Percentiles rank a stretch among this genome's conserved stretches.
Conservation (phyloP, 2,888 invertebrate species). For the Plebejus melissa region DNA sequence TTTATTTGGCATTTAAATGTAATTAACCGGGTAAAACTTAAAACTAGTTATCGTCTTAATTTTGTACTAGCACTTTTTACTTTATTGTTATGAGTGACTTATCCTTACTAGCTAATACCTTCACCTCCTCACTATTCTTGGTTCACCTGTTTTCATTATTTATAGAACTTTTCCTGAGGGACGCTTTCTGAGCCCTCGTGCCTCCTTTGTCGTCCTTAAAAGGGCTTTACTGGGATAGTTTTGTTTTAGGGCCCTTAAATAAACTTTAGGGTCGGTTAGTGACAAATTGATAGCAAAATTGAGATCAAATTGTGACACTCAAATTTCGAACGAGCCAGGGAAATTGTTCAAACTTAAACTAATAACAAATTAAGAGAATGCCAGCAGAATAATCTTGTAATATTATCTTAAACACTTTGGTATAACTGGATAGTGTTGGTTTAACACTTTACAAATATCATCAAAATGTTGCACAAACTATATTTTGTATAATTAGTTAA, state of each 20-base stretch:
- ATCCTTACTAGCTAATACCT: not conserved
- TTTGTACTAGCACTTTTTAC: too few species aligned
- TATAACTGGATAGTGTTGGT: too few species aligned
- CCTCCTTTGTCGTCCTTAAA: constrained; percentile 26
- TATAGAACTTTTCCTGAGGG: constrained; percentile 13
- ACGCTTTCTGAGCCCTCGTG: constrained; percentile 8
- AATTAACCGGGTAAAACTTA: too few species aligned
- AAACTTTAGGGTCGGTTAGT: constrained; percentile 26
- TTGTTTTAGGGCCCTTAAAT: constrained; percentile 25
- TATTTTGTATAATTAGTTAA: too few species aligned
- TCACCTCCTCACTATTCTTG: not conserved
- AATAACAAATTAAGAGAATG: not conserved
- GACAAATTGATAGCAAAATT: constrained; percentile 28
- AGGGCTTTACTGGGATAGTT: constrained; percentile 21
- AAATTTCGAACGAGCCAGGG: not conserved
- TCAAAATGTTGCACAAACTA: too few species aligned
- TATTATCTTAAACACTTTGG: not conserved
- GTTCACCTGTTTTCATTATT: constrained; percentile 19
- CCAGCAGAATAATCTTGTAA: not conserved
- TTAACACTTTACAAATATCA: too few species aligned
- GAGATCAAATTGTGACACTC: constrained; percentile 9
- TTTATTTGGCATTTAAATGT: too few species aligned
- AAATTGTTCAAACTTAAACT: not conserved
- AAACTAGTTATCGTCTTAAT: too few species aligned
- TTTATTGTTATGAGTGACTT: not conserved